phyloP scores from a whole-genome alignment of 2,888 invertebrate species.

The Dolomedes plantarius region DNA sequence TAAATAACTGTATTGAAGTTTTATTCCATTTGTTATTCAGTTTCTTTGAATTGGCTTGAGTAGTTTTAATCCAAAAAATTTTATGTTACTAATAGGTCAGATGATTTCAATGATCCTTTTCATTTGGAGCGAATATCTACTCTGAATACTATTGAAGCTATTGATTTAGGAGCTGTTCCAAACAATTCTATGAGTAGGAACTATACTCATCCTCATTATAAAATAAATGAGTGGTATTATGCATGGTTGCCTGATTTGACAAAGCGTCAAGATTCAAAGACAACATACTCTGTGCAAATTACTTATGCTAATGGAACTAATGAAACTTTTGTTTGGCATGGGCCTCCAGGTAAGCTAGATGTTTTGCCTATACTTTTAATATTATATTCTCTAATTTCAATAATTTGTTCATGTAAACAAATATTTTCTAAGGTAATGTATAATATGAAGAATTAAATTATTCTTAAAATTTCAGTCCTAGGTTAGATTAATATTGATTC shows the following conservation, averaged over 20 bases:
- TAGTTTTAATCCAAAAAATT: no score
- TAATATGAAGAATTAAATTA: no score
- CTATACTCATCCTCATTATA: conserved; percentile 92
- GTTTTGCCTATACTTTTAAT: neutral
- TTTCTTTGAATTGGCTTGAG: no score
- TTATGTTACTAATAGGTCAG: conserved; percentile 83
- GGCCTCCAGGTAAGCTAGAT: conserved; percentile 83
- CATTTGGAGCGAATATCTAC: conserved; percentile 96
- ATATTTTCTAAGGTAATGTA: no score
- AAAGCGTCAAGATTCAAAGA: conserved; percentile 89
- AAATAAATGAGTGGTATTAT: conserved; percentile 95
- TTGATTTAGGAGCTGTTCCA: conserved; percentile 90
- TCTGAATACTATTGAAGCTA: conserved; percentile 90
- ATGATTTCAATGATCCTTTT: conserved; percentile 97
- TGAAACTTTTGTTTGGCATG: conserved; percentile 96
- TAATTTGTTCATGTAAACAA: no score
- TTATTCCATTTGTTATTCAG: no score
- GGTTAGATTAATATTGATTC: no score
- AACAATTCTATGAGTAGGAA: conserved; percentile 87
- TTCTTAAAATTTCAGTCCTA: no score
- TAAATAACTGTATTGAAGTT: no score
- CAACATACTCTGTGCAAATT: conserved; percentile 91
- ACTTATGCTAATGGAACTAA: conserved; percentile 95
- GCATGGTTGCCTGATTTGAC: conserved; percentile 93
- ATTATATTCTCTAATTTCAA: neutral